Percentiles rank a stretch among this genome's conserved stretches.
phyloP scores from a whole-genome alignment of 2,888 invertebrate species.

The Cantharis rufa region DNA sequence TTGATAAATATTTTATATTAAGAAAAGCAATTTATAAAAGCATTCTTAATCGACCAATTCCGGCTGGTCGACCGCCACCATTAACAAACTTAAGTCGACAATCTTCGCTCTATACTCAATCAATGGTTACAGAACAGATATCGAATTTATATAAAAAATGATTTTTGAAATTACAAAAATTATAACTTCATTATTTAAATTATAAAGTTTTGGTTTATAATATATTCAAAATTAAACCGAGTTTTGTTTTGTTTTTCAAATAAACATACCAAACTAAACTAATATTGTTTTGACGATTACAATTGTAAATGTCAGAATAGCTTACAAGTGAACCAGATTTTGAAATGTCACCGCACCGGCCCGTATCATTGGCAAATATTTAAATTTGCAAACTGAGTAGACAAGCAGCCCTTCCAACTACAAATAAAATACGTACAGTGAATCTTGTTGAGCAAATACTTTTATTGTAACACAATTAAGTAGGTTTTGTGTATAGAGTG shows the following conservation, averaged over 20 bases:
- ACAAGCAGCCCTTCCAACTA: neutral
- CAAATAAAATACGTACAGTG: neutral
- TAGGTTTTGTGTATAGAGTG: too few relatives aligned
- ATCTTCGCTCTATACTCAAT: neutral
- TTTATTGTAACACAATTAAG: too few relatives aligned
- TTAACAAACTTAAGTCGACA: neutral
- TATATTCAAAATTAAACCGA: too few relatives aligned
- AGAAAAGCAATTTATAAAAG: neutral
- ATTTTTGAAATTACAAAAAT: too few relatives aligned
- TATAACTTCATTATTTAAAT: too few relatives aligned
- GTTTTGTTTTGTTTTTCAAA: neutral
- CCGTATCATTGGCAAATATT: neutral
- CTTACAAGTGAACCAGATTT: neutral
- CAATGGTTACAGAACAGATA: neutral
- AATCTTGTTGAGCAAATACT: neutral
- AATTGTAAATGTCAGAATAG: neutral
- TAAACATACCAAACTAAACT: neutral
- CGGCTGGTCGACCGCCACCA: neutral
- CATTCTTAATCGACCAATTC: neutral
- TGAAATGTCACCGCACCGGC: neutral
- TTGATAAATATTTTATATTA: neutral
- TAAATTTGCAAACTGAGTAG: neutral
- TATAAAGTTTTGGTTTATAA: too few relatives aligned
- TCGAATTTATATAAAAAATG: neutral
- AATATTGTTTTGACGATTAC: neutral